Evolutionary conservation across 2,113 vertebrate species (phyloP).

Genomic region (Donacobius atricapilla): DNA sequence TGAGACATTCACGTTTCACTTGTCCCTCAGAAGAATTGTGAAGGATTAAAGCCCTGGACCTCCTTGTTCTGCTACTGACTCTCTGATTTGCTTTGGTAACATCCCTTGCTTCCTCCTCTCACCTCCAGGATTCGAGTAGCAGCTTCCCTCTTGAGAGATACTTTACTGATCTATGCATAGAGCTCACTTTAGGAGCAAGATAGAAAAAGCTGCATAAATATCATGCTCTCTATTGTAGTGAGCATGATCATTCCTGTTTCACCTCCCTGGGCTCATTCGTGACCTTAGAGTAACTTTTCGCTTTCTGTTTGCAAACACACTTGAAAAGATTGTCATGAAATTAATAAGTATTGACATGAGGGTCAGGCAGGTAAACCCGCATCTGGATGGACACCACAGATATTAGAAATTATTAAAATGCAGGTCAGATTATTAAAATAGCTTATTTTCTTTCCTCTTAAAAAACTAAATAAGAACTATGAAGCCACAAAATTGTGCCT

Average conservation of each 20-base stretch:
- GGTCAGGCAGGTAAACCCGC: constrained; percentile 36
- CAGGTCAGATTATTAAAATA: constrained; percentile 29
- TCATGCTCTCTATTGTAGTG: neutral
- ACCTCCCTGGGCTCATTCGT: constrained; percentile 23
- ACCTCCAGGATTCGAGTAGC: neutral
- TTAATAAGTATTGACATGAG: constrained; percentile 60
- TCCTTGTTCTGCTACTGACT: neutral
- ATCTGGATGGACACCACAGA: constrained; percentile 39
- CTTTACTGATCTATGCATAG: neutral
- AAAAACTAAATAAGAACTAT: neutral
- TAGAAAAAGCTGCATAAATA: neutral
- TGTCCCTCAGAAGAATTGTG: neutral
- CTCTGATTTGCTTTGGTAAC: neutral
- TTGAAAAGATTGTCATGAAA: constrained; percentile 44
- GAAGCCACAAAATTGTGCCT: constrained; percentile 18
- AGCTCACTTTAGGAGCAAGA: neutral
- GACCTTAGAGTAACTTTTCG: constrained; percentile 42
- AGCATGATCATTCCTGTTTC: neutral
- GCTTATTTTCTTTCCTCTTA: neutral
- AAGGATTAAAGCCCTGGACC: neutral
- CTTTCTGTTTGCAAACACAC: constrained; percentile 58
- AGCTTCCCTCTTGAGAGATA: neutral
- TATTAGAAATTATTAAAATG: constrained; percentile 8
- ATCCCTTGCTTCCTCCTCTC: neutral
- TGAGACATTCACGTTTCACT: neutral